Evolutionary conservation across 2,888 invertebrate genomes (phyloP).

Genomic region (Platycnemis pennipes): DNA sequence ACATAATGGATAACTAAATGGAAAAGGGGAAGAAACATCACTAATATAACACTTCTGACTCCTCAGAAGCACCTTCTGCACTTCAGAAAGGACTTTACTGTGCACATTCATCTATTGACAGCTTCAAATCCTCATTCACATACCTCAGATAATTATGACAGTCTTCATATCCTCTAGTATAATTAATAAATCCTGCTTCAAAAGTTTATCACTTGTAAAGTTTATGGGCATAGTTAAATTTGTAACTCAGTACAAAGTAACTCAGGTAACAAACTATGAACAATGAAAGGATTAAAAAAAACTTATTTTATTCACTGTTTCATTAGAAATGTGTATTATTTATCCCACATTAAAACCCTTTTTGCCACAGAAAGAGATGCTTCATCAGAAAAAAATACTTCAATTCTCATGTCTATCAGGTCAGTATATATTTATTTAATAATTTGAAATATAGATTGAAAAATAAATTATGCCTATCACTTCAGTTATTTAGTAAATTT

Average conservation of each 20-base stretch:
- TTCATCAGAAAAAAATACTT: too few relatives aligned
- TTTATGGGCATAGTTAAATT: neutral
- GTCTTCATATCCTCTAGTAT: neutral
- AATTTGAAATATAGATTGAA: too few relatives aligned
- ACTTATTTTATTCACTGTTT: neutral
- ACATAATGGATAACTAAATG: conserved; percentile 10
- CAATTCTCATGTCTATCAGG: neutral
- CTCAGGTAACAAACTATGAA: neutral
- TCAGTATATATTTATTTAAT: neutral
- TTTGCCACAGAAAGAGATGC: too few relatives aligned
- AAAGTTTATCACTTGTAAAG: neutral
- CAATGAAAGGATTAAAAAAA: neutral
- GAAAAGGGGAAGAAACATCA: neutral
- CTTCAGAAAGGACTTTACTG: neutral
- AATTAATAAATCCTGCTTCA: neutral
- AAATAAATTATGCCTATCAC: too few relatives aligned
- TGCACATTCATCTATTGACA: neutral
- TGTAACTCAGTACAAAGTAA: neutral
- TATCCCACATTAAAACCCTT: too few relatives aligned
- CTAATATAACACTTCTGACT: neutral
- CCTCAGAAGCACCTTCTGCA: too few relatives aligned
- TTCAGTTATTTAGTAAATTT: too few relatives aligned
- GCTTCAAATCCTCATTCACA: neutral
- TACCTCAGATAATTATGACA: neutral
- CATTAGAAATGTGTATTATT: too few relatives aligned